A percentile compares a stretch with the other conserved stretches of the same genome.
These are phyloP conservation scores for Sceloporus tristichus DNA, from an alignment of 2,113 vertebrate genomes.

Conservation along the genomic window DNA sequence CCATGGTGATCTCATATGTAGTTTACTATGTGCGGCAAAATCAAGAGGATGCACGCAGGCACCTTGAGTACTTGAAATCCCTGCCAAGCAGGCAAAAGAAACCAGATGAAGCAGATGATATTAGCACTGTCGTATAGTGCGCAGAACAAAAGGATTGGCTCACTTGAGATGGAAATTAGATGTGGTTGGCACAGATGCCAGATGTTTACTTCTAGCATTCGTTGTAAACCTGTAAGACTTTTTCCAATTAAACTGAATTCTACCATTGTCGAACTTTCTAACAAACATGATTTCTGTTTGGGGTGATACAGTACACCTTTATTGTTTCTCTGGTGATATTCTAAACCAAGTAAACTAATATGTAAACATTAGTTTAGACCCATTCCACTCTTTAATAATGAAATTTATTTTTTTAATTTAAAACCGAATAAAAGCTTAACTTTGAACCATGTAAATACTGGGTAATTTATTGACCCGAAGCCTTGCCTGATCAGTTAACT, in stretches of 20 bases:
- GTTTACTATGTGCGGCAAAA: conserved; percentile 99
- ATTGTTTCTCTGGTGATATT: conserved; percentile 75
- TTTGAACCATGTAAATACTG: conserved; percentile 82
- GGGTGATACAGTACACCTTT: conserved; percentile 57
- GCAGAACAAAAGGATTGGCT: conserved; percentile 46
- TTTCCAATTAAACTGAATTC: conserved; percentile 75
- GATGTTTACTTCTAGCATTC: conserved; percentile 74
- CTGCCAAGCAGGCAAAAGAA: conserved; percentile 99
- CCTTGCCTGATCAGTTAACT: conserved; percentile 5
- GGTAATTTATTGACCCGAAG: conserved; percentile 78
- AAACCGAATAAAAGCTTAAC: conserved; percentile 85
- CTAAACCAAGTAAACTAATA: conserved; percentile 77
- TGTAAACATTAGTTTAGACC: conserved; percentile 80
- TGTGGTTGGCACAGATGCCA: conserved; percentile 61
- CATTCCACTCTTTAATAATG: conserved; percentile 89
- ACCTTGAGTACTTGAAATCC: conserved; percentile 99
- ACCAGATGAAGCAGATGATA: conserved; percentile 94
- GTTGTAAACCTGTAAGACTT: conserved; percentile 80
- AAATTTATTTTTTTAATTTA: conserved; percentile 92
- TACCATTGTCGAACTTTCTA: conserved; percentile 76
- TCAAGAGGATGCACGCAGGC: conserved; percentile 95
- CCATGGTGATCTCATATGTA: conserved; percentile 99
- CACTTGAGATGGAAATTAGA: conserved; percentile 46
- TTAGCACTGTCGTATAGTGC: conserved; percentile 96
- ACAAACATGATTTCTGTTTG: conserved; percentile 69